Percentiles rank a stretch among this genome's conserved stretches.
These are phyloP conservation scores for Holothuria scabra DNA, from an alignment of 53 echinoderm and acorn worm genomes.

Conservation along the genomic window DNA sequence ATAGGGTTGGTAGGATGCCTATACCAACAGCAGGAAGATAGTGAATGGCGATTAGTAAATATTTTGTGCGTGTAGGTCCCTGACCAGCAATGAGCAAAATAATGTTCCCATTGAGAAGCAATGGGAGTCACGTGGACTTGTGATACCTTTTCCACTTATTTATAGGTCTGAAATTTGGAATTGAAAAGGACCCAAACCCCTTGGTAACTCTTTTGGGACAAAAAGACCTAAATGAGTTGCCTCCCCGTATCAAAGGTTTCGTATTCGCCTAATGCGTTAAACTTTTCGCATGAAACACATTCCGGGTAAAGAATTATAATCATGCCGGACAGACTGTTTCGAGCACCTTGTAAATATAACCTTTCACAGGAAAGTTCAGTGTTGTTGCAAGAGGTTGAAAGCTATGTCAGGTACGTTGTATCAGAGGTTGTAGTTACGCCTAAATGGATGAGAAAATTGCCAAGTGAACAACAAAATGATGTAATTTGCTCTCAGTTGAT, in stretches of 20 bases:
- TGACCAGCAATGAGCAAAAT: neutral
- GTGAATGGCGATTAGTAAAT: constrained; percentile 54
- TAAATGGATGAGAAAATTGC: no score
- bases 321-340: constrained; percentile 59
- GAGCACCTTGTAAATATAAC: constrained; percentile 57
- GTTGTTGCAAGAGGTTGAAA: no score
- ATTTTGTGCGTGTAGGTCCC: constrained; percentile 8
- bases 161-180: constrained; percentile 3
- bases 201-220: neutral
- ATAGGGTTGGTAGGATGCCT: constrained; percentile 60
- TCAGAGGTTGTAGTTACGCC: no score
- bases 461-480: no score
- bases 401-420: no score
- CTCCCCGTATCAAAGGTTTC: constrained; percentile 64
- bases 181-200: constrained; percentile 6
- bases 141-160: constrained; percentile 10
- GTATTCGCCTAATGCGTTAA: no score
- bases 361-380: neutral
- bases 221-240: constrained; percentile 53
- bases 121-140: constrained; percentile 22
- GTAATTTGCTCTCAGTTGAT: no score
- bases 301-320: constrained; percentile 59
- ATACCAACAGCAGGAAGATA: constrained; percentile 43
- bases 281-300: no score
- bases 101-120: constrained; percentile 24